Evolutionary conservation across 2,113 vertebrate species (phyloP), one percentile per base, ranked within the genome.

Genomic region (Notothenia coriiceps): DNA sequence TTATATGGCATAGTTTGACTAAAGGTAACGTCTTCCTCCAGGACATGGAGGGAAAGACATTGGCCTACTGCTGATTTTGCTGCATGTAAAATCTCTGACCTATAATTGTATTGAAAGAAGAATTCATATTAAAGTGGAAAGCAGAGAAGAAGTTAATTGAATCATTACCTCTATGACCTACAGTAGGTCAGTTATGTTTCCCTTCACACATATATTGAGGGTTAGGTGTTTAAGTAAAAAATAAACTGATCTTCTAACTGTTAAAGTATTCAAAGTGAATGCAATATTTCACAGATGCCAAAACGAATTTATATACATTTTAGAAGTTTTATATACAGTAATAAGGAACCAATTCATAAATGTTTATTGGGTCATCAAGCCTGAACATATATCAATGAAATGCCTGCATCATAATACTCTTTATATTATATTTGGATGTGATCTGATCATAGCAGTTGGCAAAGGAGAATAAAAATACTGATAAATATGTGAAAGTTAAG

Each of bases 1-100:
- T 93, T 94, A 93, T 92, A 76, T 86, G 78, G 40, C 83, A 61
- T 84, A 76, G 54, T 77, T 83, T 74, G 55, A 70, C 70, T 66
- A 87, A 85, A 62, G 35, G 52, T 86, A 74, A 87, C 83, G 20
- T 70, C 66, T 62, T 76, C 56, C 89, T 84, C 40, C 2, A 35
- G 86, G 88, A 57, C 49, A 82, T 17, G 10, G 18, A 77, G 69
- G 61, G 52, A 67, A 73, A 85, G 67, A 56, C 72, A 12, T 17
- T 6, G 35, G 35, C 35, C 35, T 40, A 61, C 33, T 57, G 44
- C 14, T 44, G 44, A 52, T 77, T 25, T 65, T 83, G 46, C 52
- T 84, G 73, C 33, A 49, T 9, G 25, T 91, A 81, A 92, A 94
- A 90, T 77, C 76, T 25, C 10, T 92, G 84, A 89, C 86, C 74